Conservation (phyloP, 2,888 invertebrate genomes). For the Drosophila demipolita region DNA sequence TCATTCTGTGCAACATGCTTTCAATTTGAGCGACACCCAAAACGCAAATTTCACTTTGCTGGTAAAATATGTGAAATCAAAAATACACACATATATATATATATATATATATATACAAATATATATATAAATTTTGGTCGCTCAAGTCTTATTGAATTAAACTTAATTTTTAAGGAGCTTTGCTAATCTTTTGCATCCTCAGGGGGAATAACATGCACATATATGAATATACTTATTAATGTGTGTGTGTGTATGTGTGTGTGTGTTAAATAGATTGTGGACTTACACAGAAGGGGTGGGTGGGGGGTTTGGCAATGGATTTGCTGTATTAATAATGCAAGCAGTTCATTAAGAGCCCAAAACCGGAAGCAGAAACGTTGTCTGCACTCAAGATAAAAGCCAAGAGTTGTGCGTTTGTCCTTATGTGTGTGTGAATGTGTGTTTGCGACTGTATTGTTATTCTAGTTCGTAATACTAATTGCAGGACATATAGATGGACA, state of each 20-base stretch:
- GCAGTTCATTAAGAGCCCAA: slow-evolving; percentile 50
- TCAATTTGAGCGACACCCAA: slow-evolving; percentile 1
- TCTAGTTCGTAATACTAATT: slow-evolving; percentile 64
- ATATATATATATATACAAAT: not conserved
- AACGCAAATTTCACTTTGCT: slow-evolving; percentile 7
- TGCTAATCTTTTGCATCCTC: not conserved
- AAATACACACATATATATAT: not conserved
- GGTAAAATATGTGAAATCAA: not conserved
- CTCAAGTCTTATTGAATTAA: not conserved
- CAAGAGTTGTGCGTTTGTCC: not conserved
- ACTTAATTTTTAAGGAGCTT: not conserved
- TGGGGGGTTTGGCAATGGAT: not conserved
- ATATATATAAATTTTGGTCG: not conserved
- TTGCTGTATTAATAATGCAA: slow-evolving; percentile 41
- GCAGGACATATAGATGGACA: slow-evolving; percentile 55
- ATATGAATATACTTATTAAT: not conserved
- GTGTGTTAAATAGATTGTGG: not conserved
- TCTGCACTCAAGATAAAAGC: slow-evolving; percentile 8
- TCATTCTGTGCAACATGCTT: slow-evolving; percentile 24
- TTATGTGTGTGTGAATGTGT: not conserved
- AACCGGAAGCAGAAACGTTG: slow-evolving; percentile 26
- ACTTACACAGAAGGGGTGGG: not conserved
- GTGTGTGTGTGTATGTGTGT: not conserved
- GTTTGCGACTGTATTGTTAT: slow-evolving; percentile 23
- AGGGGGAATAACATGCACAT: not conserved